Percentiles rank a stretch among this genome's conserved stretches.
Conservation (phyloP, 2,113 vertebrate genomes). For the Pseudopodoces humilis region DNA sequence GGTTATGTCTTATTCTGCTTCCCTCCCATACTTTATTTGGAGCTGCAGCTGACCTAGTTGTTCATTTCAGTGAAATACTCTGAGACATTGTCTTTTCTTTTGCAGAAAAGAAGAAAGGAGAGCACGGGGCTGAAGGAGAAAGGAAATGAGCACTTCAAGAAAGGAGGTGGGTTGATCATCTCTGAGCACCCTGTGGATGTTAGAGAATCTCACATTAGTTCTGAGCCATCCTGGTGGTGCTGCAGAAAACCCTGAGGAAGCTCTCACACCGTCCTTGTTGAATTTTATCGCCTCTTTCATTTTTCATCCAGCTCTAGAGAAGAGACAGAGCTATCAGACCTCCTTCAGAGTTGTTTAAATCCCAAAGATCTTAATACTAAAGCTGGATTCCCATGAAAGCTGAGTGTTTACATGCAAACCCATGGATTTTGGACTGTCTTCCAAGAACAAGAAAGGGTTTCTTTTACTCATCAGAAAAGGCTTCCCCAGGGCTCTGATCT, state of each 20-base stretch:
- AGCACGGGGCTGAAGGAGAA: conserved; percentile 86
- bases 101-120: conserved; percentile 85
- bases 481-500: neutral
- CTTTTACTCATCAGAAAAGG: neutral
- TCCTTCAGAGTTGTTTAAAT: neutral
- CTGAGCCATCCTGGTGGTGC: neutral
- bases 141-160: conserved; percentile 91
- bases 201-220: neutral
- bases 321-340: neutral
- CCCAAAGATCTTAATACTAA: neutral
- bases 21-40: neutral
- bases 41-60: conserved; percentile 46
- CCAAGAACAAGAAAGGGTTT: neutral
- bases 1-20: conserved; percentile 8
- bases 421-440: neutral
- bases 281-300: neutral
- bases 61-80: conserved; percentile 26
- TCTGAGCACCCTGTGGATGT: neutral
- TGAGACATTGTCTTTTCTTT: conserved; percentile 56
- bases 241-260: neutral
- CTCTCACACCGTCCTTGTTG: neutral
- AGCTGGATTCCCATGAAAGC: neutral
- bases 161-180: conserved; percentile 77
- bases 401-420: neutral
- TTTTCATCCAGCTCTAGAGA: neutral